phyloP scores from a whole-genome alignment of 2,888 invertebrate species.

The Tortrix viridana region DNA sequence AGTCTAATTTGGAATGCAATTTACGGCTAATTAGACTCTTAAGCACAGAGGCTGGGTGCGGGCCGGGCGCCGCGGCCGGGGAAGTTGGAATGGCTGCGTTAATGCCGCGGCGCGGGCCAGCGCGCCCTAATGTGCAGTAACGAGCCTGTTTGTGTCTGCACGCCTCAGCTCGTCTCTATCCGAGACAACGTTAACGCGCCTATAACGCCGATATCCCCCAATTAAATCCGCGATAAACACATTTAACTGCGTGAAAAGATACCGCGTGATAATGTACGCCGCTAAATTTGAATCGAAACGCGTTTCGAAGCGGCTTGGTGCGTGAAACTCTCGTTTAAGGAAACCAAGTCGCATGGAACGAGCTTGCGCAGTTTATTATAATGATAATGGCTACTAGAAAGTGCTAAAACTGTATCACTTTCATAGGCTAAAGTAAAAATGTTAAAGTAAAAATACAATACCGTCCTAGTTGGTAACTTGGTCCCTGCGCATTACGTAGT shows the following conservation, averaged over 20 bases:
- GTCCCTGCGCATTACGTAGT: no score
- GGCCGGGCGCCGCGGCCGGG: conserved; percentile 48
- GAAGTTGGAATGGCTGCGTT: conserved; percentile 63
- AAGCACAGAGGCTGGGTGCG: conserved; percentile 65
- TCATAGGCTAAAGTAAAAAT: conserved; percentile 6
- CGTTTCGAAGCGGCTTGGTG: conserved; percentile 5
- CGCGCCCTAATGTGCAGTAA: conserved; percentile 58
- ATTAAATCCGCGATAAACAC: conserved; percentile 33
- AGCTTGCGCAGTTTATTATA: conserved; percentile 12
- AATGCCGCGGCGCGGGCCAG: conserved; percentile 36
- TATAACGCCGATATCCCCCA: conserved; percentile 26
- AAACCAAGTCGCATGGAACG: not conserved
- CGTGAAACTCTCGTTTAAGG: conserved; percentile 8
- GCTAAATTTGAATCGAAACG: conserved; percentile 9
- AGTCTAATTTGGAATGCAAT: conserved; percentile 76
- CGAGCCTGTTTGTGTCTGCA: conserved; percentile 56
- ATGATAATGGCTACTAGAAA: conserved; percentile 7
- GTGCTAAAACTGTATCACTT: conserved; percentile 7
- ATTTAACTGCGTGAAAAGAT: conserved; percentile 30
- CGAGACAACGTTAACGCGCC: conserved; percentile 24
- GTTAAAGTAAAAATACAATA: conserved; percentile 3
- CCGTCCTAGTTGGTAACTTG: no score
- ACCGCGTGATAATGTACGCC: conserved; percentile 13
- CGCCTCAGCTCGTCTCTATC: conserved; percentile 29
- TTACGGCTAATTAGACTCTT: conserved; percentile 79